A percentile compares a stretch with the other conserved stretches of the same genome.
phyloP scores from a whole-genome alignment of 2,113 vertebrate species.

The Oenanthe melanoleuca region DNA sequence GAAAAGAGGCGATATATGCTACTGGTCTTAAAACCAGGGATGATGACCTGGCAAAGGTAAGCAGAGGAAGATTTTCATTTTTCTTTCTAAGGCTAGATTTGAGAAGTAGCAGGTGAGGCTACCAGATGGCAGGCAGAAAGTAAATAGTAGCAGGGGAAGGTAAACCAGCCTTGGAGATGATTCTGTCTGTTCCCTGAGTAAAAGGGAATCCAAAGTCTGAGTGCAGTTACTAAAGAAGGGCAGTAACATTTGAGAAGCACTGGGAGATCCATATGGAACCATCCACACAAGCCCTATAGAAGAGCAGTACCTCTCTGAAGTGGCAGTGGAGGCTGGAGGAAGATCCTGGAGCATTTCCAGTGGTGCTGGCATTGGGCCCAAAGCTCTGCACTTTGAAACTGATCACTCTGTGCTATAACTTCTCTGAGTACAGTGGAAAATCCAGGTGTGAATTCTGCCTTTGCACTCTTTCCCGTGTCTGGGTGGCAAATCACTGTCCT shows the following conservation, averaged over 20 bases:
- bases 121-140: neutral
- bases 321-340: neutral
- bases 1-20: accelerated
- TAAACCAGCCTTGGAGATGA: neutral
- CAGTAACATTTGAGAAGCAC: neutral
- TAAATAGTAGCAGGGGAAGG: neutral
- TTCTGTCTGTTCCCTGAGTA: neutral
- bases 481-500: neutral
- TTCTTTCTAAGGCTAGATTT: neutral
- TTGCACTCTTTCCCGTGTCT: neutral
- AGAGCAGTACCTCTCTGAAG: neutral
- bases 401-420: neutral
- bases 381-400: neutral
- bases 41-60: neutral
- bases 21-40: neutral
- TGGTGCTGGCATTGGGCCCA: neutral
- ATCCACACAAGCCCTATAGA: neutral
- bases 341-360: neutral
- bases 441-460: neutral
- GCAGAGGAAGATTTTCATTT: neutral
- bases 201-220: neutral
- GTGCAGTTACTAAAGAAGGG: neutral
- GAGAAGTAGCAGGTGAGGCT: neutral
- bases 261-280: neutral
- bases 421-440: neutral